phyloP scores from a whole-genome alignment of 2,113 vertebrate genomes.

The Phoenicopterus ruber region DNA sequence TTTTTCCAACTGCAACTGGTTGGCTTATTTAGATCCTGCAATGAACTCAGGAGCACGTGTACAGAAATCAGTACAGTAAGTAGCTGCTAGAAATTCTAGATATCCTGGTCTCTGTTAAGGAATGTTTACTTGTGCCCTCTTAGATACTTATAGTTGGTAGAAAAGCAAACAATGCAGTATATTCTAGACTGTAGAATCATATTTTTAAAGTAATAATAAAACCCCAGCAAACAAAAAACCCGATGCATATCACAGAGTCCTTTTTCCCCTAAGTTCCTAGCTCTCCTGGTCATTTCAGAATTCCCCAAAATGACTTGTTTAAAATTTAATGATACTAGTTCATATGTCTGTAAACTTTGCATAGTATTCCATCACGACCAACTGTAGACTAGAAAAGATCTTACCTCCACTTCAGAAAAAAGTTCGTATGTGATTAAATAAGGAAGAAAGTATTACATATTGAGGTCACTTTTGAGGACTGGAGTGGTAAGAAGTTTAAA shows the following conservation, averaged over 20 bases:
- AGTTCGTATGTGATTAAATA: background rate
- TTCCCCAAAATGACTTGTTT: background rate
- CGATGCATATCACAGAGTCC: background rate
- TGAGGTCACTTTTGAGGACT: background rate
- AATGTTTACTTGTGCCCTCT: background rate
- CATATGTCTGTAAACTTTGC: background rate
- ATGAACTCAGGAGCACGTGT: background rate
- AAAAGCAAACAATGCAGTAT: background rate
- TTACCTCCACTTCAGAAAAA: background rate
- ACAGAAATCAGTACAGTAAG: background rate
- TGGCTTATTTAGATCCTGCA: background rate
- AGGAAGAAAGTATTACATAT: background rate
- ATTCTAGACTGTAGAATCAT: background rate
- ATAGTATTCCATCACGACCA: background rate
- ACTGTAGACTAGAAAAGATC: background rate
- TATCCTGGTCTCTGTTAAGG: background rate
- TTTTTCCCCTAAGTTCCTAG: background rate
- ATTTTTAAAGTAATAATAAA: background rate
- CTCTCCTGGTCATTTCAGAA: background rate
- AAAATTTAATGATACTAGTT: background rate
- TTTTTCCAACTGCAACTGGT: background rate
- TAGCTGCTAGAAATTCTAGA: background rate
- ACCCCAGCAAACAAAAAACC: background rate
- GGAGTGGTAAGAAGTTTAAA: background rate
- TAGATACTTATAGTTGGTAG: background rate